Conservation (phyloP, 2,113 vertebrate species). For the Zosterops japonicus region DNA sequence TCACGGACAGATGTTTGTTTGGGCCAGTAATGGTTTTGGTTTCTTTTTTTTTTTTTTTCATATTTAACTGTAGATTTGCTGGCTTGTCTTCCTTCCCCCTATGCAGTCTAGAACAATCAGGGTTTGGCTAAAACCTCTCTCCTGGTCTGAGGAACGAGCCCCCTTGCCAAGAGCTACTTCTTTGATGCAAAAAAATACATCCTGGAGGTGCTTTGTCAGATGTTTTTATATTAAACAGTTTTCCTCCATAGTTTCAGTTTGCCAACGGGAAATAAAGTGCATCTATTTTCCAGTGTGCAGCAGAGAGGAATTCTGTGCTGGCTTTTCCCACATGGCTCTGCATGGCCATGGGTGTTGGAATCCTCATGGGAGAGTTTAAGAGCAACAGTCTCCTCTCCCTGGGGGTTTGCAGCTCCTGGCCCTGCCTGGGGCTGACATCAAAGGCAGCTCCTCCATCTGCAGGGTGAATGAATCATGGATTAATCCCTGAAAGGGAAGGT, state of each 20-base stretch:
- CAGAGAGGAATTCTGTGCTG: constrained; percentile 53
- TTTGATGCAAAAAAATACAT: constrained; percentile 75
- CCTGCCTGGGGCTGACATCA: background rate
- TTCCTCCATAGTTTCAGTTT: constrained; percentile 37
- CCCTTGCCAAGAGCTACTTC: constrained; percentile 72
- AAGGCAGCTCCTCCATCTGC: background rate
- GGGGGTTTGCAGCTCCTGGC: background rate
- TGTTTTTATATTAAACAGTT: constrained; percentile 77
- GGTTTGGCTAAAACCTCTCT: constrained; percentile 15
- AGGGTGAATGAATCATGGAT: background rate
- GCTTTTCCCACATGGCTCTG: background rate
- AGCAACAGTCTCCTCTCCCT: background rate
- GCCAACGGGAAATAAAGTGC: constrained; percentile 58
- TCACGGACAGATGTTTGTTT: constrained; percentile 56
- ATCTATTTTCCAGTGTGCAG: constrained; percentile 57
- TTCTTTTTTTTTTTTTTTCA: constrained; percentile 22
- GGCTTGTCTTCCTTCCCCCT: background rate
- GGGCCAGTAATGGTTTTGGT: constrained; percentile 29
- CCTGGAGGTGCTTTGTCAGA: constrained; percentile 77
- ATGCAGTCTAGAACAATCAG: constrained; percentile 31
- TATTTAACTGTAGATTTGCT: constrained; percentile 20
- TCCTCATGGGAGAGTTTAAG: background rate
- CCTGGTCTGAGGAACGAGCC: background rate
- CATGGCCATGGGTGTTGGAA: background rate
- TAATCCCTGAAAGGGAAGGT: background rate